phyloP scores from a whole-genome alignment of 2,113 vertebrate species.

The Eclectus roratus region DNA sequence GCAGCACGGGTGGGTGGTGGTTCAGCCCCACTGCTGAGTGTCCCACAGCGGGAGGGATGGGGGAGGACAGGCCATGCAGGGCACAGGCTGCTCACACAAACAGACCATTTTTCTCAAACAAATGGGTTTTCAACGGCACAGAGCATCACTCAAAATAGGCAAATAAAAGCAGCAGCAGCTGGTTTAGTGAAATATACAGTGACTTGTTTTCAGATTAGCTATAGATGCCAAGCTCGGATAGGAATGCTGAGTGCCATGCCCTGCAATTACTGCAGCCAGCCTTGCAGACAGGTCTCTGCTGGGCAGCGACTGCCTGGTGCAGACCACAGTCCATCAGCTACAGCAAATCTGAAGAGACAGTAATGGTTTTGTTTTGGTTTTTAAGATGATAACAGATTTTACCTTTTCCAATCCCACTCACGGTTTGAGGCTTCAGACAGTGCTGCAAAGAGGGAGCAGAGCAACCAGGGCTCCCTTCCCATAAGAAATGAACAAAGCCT shows the following conservation, averaged over 20 bases:
- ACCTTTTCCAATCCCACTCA: not conserved
- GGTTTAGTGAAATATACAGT: constrained; percentile 56
- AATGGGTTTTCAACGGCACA: constrained; percentile 4
- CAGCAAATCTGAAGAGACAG: constrained; percentile 29
- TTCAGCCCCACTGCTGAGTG: not conserved
- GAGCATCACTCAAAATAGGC: constrained; percentile 25
- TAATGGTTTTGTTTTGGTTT: not conserved
- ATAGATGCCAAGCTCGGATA: not conserved
- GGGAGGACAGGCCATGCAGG: not conserved
- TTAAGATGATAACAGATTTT: not conserved
- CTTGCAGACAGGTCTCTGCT: not conserved
- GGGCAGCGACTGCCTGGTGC: not conserved
- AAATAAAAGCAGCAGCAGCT: constrained; percentile 48
- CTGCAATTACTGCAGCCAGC: constrained; percentile 14
- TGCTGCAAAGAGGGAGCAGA: not conserved
- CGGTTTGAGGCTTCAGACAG: not conserved
- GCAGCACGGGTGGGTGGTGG: accelerated
- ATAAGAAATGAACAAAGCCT: not conserved
- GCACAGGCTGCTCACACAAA: not conserved
- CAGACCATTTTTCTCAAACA: not conserved
- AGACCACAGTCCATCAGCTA: not conserved
- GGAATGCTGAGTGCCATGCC: not conserved
- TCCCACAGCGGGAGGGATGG: not conserved
- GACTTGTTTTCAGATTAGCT: constrained; percentile 62
- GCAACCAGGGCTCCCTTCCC: not conserved